Conservation (phyloP, 2,797 vertebrate species). For the Lagorchestes hirsutus region DNA sequence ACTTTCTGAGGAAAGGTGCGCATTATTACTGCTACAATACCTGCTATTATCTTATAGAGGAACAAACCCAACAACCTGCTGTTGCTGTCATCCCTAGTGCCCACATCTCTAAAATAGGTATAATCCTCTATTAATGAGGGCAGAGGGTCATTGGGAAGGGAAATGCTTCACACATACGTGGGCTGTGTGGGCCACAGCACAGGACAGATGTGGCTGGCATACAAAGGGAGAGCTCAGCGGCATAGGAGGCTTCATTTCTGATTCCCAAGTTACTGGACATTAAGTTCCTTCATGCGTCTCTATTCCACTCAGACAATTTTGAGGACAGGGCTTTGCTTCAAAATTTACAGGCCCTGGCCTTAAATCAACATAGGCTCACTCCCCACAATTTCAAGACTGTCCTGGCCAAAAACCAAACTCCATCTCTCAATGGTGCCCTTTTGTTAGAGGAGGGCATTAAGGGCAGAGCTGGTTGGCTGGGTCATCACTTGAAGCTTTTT, state of each 20-base stretch:
- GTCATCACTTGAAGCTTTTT: background rate
- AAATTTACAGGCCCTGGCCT: background rate
- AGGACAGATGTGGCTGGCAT: background rate
- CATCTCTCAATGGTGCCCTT: background rate
- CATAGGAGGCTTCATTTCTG: background rate
- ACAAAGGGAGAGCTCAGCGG: background rate
- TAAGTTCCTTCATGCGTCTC: background rate
- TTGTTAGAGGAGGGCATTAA: background rate
- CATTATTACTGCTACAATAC: background rate
- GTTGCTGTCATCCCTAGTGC: background rate
- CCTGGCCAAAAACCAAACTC: background rate
- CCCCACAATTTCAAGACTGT: background rate
- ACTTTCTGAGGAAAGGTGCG: background rate
- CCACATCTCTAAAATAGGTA: background rate
- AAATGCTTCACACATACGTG: background rate
- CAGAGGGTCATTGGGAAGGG: background rate
- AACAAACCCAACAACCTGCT: background rate
- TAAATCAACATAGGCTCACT: background rate
- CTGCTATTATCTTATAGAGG: background rate
- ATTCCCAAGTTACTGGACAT: background rate
- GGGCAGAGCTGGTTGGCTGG: background rate
- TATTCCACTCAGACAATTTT: background rate
- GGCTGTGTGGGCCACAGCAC: background rate
- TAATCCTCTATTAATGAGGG: background rate
- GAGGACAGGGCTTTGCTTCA: background rate